Evolutionary conservation across 1,140 invertebrate genomes (phyloP).

Genomic region (Cephus cinctus): DNA sequence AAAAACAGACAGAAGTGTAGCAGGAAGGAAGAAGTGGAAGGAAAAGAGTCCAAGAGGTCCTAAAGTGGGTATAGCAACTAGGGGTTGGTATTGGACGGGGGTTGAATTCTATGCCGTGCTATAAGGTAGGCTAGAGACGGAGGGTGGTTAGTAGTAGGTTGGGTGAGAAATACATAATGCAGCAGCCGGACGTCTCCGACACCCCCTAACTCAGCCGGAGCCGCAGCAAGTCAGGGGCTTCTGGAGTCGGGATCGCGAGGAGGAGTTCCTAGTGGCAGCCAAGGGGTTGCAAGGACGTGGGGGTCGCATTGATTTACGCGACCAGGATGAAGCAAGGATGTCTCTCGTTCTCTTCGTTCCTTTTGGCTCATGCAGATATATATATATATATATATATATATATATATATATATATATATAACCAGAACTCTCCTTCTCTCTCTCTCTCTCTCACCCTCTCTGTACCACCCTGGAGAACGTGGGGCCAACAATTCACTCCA

Average conservation of each 20-base stretch:
- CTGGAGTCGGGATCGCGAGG: conserved; percentile 23
- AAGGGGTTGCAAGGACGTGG: conserved; percentile 16
- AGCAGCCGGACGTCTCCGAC: conserved; percentile 56
- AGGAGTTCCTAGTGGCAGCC: conserved; percentile 11
- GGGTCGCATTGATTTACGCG: conserved; percentile 54
- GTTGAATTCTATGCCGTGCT: no score
- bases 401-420: no score
- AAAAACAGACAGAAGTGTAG: conserved; percentile 14
- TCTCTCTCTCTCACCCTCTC: no score
- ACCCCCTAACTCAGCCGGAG: conserved; percentile 46
- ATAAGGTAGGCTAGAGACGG: background rate
- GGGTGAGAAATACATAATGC: conserved; percentile 56
- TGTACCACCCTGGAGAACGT: conserved; percentile 42
- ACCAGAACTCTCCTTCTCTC: no score
- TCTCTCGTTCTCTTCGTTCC: conserved; percentile 22
- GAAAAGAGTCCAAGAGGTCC: no score
- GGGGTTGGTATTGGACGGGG: no score
- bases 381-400: conserved; percentile 3
- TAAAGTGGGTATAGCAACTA: no score
- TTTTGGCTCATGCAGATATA: conserved; percentile 7
- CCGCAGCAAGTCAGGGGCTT: conserved; percentile 9
- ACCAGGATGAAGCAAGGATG: conserved; percentile 41
- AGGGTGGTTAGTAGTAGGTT: conserved; percentile 34
- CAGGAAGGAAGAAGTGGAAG: conserved; percentile 15
- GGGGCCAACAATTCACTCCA: conserved; percentile 55